These are phyloP conservation scores for Dromococcyx pavoninus DNA, from an alignment of 2,797 vertebrate genomes.

Conservation along the genomic window DNA sequence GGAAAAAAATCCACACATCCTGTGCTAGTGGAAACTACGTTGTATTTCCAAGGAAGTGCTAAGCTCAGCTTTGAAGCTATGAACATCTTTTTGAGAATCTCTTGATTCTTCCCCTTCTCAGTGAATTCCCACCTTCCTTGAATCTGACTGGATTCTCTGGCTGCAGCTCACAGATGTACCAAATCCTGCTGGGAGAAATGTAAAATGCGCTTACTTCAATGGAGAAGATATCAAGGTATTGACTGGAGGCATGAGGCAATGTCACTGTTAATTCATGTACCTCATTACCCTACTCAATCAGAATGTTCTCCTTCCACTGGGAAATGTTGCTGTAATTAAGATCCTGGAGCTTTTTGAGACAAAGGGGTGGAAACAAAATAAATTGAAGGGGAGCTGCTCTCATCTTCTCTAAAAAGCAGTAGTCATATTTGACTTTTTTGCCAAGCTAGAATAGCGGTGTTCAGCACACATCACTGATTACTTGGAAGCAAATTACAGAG, in stretches of 20 bases:
- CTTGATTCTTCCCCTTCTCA: not conserved
- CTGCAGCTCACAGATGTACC: not conserved
- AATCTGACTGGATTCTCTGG: not conserved
- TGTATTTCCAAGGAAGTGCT: not conserved
- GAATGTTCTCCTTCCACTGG: not conserved
- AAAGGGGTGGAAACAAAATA: not conserved
- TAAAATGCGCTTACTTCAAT: not conserved
- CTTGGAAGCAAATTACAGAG: not conserved
- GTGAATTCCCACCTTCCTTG: not conserved
- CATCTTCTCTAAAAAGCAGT: not conserved
- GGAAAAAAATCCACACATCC: not conserved
- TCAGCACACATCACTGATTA: not conserved
- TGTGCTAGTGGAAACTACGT: not conserved
- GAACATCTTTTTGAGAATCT: not conserved
- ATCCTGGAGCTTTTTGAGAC: not conserved
- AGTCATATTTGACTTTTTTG: not conserved
- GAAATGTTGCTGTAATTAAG: slow-evolving; percentile 24
- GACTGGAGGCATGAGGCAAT: not conserved
- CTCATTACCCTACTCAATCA: slow-evolving; percentile 9
- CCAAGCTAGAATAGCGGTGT: not conserved
- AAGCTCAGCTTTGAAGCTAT: not conserved
- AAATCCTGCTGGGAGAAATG: not conserved
- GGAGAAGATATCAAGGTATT: not conserved
- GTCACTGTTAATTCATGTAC: slow-evolving; percentile 3
- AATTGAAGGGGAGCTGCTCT: not conserved